Base-by-base conservation (phyloP, 1,140 invertebrate genomes). In the Panagrolaimus sp. region DNA sequence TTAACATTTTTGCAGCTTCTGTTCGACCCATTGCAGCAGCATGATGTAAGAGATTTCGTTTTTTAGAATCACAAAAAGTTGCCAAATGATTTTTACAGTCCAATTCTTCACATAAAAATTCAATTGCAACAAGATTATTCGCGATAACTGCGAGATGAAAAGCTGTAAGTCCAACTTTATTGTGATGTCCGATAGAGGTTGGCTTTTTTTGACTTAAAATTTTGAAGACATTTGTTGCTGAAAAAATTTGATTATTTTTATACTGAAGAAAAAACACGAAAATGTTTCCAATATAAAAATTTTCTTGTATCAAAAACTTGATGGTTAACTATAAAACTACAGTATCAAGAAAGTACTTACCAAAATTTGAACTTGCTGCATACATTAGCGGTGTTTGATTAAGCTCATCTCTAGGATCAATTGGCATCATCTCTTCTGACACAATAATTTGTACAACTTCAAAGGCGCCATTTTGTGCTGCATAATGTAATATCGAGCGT, bases 141-240 rank as follows among this genome's bases (percentile, higher is more conserved):
- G 51, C 51, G 8, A 57, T 9, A 11, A 57, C 51, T 9, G 51
- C 51, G 1, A 57, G n/a, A 57, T 57, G 51, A 27, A 57, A 57
- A 11, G 51, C 51, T 20, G 51, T 57, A 25, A 25, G 51, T 14
- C 51, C 51, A 27, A 57, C 20, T 11, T 57, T 57, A 13, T 57
- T 57, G 4, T 27, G 51, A 57, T 20, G 20, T 20, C 27, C 27
- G 8, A 27, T 57, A 5, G 51, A 25, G 4, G 51, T 20, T 20
- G 51, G 51, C n/a, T 57, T 57, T 27, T 57, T 57, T 57, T 57
- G 51, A 27, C 51, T 57, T 11, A 57, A 27, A 20, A 57, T 57
- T 57, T 27, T 57, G 51, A 57, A 20, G 5, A 57, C 51, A 57
- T 57, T 27, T 38, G 31, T 38, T 14, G 51, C 51, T 3, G 51